Evolutionary conservation across 2,113 vertebrate genomes (phyloP).

Genomic region (Pantherophis guttatus): DNA sequence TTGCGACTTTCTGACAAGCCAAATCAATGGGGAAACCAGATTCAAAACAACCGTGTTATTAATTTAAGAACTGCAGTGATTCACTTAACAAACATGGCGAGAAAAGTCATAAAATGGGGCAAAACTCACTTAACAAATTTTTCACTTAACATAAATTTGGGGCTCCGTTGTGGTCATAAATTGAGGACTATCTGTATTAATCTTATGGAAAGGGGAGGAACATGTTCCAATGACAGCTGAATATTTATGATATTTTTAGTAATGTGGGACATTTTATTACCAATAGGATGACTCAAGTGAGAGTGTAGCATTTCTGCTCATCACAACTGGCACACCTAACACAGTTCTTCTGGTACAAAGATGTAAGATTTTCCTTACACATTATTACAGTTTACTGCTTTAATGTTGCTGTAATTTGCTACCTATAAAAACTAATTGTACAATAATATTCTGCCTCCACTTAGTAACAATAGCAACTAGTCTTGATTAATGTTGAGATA

Average conservation of each 20-base stretch:
- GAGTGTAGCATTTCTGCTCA: not conserved
- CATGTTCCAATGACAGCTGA: not conserved
- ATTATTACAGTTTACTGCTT: not conserved
- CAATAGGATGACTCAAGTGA: not conserved
- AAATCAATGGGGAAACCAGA: not conserved
- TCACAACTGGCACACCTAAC: not conserved
- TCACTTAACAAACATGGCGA: not conserved
- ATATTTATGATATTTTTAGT: not conserved
- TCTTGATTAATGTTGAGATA: not conserved
- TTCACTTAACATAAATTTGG: not conserved
- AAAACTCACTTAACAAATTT: not conserved
- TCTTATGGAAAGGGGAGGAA: not conserved
- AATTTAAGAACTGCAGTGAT: not conserved
- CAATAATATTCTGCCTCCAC: not conserved
- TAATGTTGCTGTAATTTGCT: not conserved
- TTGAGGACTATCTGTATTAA: not conserved
- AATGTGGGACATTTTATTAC: not conserved
- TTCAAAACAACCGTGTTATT: too few relatives aligned
- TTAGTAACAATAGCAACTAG: not conserved
- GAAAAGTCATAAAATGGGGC: too few relatives aligned
- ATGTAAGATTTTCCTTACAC: not conserved
- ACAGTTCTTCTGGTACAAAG: not conserved
- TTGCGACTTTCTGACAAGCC: not conserved
- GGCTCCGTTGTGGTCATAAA: not conserved
- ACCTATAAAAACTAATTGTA: not conserved